Evolutionary conservation across 2,113 vertebrate genomes (phyloP).

Genomic region (Syngnathoides biaculeatus): DNA sequence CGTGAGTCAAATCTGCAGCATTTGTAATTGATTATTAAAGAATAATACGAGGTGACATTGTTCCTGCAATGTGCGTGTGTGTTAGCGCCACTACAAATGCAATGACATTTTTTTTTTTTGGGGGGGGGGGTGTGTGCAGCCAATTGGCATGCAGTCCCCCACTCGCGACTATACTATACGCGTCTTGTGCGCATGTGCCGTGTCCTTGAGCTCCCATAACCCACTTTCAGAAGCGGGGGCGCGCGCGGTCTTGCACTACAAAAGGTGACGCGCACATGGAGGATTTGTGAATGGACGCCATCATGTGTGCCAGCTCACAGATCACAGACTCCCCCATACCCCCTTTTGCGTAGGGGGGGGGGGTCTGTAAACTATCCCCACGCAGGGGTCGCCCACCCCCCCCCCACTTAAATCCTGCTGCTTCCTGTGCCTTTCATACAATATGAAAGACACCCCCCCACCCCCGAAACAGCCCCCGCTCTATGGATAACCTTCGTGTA

Average conservation of each 20-base stretch:
- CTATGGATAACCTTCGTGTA: slow-evolving; percentile 58
- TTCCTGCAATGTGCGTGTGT: background rate
- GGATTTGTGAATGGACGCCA: slow-evolving; percentile 81
- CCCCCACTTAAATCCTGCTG: slow-evolving; percentile 50
- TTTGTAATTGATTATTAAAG: background rate
- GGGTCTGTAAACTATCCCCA: slow-evolving; percentile 59
- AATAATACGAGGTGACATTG: background rate
- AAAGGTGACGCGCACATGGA: slow-evolving; percentile 65
- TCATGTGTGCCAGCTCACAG: slow-evolving; percentile 76
- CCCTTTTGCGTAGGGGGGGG: slow-evolving; percentile 60
- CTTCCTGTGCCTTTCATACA: slow-evolving; percentile 53
- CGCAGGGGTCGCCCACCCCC: slow-evolving; percentile 51
- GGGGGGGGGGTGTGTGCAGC: background rate
- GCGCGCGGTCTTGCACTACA: slow-evolving; percentile 59
- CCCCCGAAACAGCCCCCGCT: slow-evolving; percentile 49
- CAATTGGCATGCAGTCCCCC: slow-evolving; percentile 13
- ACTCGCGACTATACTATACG: slow-evolving; percentile 34
- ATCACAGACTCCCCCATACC: slow-evolving; percentile 63
- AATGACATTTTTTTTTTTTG: background rate
- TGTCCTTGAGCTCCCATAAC: slow-evolving; percentile 64
- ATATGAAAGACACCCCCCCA: background rate
- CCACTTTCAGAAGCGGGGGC: slow-evolving; percentile 42
- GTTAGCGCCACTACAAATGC: background rate
- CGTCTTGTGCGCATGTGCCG: slow-evolving; percentile 61
- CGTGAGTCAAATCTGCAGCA: background rate